Percentiles rank a stretch among this genome's conserved stretches.
phyloP scores from a whole-genome alignment of 2,888 invertebrate species.

The Pollenia angustigena region DNA sequence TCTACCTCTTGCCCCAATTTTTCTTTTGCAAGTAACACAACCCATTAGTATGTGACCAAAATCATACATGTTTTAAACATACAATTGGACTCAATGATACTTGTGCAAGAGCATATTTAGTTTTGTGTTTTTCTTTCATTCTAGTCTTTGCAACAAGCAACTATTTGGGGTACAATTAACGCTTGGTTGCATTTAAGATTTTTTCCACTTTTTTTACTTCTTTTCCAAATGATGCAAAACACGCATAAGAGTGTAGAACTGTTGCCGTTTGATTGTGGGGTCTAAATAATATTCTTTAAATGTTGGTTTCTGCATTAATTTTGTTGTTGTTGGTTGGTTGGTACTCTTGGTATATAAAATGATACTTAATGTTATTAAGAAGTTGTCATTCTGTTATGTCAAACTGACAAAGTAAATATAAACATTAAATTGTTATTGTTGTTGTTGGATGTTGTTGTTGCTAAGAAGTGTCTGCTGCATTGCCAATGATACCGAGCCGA shows the following conservation, averaged over 20 bases:
- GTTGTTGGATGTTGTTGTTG: conserved; percentile 26
- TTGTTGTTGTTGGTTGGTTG: not conserved
- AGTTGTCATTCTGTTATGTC: conserved; percentile 66
- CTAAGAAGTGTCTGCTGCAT: conserved; percentile 49
- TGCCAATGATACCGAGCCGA: conserved; percentile 26
- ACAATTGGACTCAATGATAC: conserved; percentile 56
- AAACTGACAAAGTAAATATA: conserved; percentile 69
- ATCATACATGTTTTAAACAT: conserved; percentile 41
- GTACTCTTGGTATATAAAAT: conserved; percentile 32
- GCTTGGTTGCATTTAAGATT: conserved; percentile 69
- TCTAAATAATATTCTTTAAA: conserved; percentile 39
- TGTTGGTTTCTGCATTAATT: conserved; percentile 15
- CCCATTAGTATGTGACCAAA: conserved; percentile 51
- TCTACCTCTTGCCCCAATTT: conserved; percentile 19
- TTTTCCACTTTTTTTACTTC: not conserved
- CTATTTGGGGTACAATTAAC: conserved; percentile 72
- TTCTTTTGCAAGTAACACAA: conserved; percentile 6
- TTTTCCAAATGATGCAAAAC: conserved; percentile 62
- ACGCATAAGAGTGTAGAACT: conserved; percentile 42
- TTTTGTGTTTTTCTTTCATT: conserved; percentile 57
- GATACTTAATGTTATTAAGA: conserved; percentile 63
- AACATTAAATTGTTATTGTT: conserved; percentile 67
- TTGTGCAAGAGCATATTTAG: conserved; percentile 37
- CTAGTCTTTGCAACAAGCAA: conserved; percentile 58
- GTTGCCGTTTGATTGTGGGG: conserved; percentile 30